Evolutionary conservation across 2,797 vertebrate species (phyloP), one percentile per base, ranked within the genome.

Genomic region (Fundulus diaphanus): DNA sequence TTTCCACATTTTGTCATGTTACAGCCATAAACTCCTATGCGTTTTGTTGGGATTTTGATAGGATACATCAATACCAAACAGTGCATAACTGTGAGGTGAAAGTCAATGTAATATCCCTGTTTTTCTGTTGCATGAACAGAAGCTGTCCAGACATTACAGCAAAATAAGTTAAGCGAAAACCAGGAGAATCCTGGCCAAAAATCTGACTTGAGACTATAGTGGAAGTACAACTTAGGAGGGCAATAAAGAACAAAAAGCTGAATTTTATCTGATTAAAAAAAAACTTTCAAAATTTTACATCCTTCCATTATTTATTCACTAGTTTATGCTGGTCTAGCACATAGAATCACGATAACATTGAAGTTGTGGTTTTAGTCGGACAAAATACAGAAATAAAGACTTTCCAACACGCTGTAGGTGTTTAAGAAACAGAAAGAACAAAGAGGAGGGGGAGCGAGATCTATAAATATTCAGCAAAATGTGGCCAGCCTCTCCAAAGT

Each of bases 401-500:
- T 7, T 35, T 35, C 22, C 3, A 37, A 37, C 7, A 31, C 18
- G 24, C 59, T 24, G 80, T 72, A 67, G 68, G 83, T 81, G 84
- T 85, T 79, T 71, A 7, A 42, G 68, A 87, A 70, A 82, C 74
- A 70, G 52, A 73, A 35, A 46, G 70, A 72, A 73, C n/a, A 40
- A 56, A 56, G 29, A 46, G n/a, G n/a, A 57, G 42, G 46, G n/a
- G 1, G 46, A 76, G 80, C 59, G 51, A 78, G 57, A 79, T 76
- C 87, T 83, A 88, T 90, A 92, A 90, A 92, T 93, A 91, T 92
- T 90, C 81, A 89, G 77, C 76, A 88, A 85, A 85, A 88, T 83
- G 70, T 77, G 73, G 80, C 77, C 75, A 88, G 80, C 70, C 72
- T 35, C 83, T 81, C 85, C 86, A 87, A 90, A 90, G 88, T 91